phyloP scores from a whole-genome alignment of 2,888 invertebrate species.

The Nycteola revayana region DNA sequence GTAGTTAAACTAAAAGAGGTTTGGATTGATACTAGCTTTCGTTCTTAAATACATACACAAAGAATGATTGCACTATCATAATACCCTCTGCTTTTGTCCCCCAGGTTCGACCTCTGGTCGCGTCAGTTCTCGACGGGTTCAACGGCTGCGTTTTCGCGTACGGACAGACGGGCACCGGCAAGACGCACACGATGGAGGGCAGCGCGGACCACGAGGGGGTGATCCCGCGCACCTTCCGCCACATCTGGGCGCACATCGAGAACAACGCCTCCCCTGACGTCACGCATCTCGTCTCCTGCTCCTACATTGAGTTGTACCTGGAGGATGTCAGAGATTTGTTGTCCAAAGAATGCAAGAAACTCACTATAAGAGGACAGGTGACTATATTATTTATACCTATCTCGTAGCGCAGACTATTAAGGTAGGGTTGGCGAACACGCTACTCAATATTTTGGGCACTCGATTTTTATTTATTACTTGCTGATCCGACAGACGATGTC shows the following conservation, averaged over 20 bases:
- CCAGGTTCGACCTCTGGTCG: conserved; percentile 93
- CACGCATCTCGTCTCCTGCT: conserved; percentile 97
- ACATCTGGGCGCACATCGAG: conserved; percentile 97
- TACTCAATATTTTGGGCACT: no score
- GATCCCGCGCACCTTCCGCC: conserved; percentile 97
- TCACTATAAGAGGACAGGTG: conserved; percentile 81
- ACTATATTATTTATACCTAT: no score
- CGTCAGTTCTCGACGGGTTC: conserved; percentile 97
- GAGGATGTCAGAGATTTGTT: conserved; percentile 90
- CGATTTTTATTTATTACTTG: no score
- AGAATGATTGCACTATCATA: no score
- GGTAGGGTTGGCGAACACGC: no score
- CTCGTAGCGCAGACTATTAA: no score
- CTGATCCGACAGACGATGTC: no score
- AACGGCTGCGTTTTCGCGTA: conserved; percentile 99
- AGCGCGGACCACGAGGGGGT: conserved; percentile 87
- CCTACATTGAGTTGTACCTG: conserved; percentile 98
- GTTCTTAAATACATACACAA: no score
- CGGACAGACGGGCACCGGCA: conserved; percentile 99
- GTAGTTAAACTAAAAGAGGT: no score
- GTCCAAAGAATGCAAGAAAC: conserved; percentile 89
- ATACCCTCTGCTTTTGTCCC: no score
- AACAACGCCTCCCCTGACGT: conserved; percentile 91
- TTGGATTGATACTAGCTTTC: no score
- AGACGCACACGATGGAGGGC: conserved; percentile 90